phyloP scores from a whole-genome alignment of 2,888 invertebrate species.

The Himalopsyche anomala region DNA sequence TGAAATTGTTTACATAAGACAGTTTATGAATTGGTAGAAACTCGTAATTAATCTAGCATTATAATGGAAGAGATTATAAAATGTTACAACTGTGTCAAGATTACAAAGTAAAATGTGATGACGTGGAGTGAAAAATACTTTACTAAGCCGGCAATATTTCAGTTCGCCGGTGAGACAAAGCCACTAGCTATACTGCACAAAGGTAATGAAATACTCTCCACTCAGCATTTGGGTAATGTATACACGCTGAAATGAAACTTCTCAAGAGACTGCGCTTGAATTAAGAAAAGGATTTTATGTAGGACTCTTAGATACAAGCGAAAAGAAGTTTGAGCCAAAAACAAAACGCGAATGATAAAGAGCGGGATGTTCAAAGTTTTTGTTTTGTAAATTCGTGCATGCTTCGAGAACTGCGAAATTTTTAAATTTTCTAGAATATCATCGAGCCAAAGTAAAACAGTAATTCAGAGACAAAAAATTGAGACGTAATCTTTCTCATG shows the following conservation, averaged over 20 bases:
- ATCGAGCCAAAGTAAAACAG: neutral
- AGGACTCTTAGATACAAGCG: neutral
- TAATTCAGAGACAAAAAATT: neutral
- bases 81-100: slow-evolving; percentile 9
- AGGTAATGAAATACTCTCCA: slow-evolving; percentile 45
- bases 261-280: slow-evolving; percentile 8
- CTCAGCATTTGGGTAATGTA: slow-evolving; percentile 35
- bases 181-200: slow-evolving; percentile 25
- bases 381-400: slow-evolving; percentile 5
- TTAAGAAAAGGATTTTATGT: slow-evolving; percentile 21
- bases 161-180: neutral
- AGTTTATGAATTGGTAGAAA: too few relatives aligned
- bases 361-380: slow-evolving; percentile 19
- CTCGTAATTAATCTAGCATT: too few relatives aligned
- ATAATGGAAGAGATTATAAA: slow-evolving; percentile 7
- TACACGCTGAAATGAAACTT: slow-evolving; percentile 25
- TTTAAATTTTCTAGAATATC: slow-evolving; percentile 8
- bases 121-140: slow-evolving; percentile 13
- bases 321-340: slow-evolving; percentile 33
- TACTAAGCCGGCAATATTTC: slow-evolving; percentile 36
- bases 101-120: slow-evolving; percentile 9
- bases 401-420: neutral
- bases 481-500: neutral
- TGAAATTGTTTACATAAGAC: too few relatives aligned
- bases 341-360: slow-evolving; percentile 31